Evolutionary conservation across 2,888 invertebrate species (phyloP).

Genomic region (Callimorpha dominula): DNA sequence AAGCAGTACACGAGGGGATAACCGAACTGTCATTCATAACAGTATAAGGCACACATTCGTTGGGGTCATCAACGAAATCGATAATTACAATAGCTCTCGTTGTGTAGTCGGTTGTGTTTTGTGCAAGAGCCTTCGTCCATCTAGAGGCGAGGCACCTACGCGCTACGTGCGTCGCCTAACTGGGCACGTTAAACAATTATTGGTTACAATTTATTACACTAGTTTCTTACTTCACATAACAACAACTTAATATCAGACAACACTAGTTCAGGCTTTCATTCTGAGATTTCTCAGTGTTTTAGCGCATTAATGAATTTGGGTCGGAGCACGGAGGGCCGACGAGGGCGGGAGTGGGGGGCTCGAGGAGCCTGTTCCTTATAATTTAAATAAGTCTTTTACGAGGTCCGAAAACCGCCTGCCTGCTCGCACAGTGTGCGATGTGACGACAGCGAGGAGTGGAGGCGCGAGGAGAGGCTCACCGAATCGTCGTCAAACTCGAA

Average conservation of each 20-base stretch:
- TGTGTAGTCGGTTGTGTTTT: background rate
- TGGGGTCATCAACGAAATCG: constrained; percentile 17
- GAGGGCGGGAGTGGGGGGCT: background rate
- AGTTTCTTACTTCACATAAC: background rate
- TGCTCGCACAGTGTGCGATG: background rate
- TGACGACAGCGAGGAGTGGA: background rate
- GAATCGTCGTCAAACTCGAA: constrained; percentile 82
- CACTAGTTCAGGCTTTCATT: background rate
- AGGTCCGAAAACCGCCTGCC: background rate
- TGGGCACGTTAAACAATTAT: background rate
- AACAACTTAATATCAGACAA: background rate
- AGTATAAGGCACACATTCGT: background rate
- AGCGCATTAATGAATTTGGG: background rate
- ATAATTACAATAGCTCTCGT: constrained; percentile 9
- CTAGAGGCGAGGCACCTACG: too few species aligned
- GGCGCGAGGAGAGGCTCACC: constrained; percentile 56
- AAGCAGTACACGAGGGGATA: background rate
- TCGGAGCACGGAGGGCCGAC: background rate
- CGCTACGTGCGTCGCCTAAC: background rate
- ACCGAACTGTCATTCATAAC: background rate
- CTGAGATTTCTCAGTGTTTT: background rate
- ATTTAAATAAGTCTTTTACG: background rate
- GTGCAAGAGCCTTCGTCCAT: background rate
- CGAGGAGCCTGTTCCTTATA: background rate
- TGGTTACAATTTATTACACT: background rate